Percentiles rank a stretch among this genome's conserved stretches.
phyloP scores from a whole-genome alignment of 1,140 invertebrate genomes.

The Ostrea edulis region DNA sequence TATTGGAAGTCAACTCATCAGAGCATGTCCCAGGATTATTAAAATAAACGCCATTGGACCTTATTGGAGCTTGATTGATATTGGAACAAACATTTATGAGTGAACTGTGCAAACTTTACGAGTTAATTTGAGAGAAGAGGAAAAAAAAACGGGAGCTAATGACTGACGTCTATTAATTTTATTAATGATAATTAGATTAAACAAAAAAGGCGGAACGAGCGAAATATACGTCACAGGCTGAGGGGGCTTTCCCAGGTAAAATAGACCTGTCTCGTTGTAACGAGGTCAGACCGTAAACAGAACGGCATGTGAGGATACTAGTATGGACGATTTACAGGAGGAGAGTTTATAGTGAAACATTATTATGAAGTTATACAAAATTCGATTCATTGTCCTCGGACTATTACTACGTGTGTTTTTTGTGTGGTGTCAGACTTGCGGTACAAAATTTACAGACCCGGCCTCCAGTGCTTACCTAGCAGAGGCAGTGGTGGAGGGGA shows the following conservation, averaged over 20 bases:
- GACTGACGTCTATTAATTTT: slow-evolving; percentile 28
- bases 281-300: slow-evolving; percentile 36
- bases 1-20: slow-evolving; percentile 9
- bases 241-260: slow-evolving; percentile 40
- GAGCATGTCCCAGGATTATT: background rate
- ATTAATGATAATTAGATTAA: slow-evolving; percentile 34
- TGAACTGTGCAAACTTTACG: background rate
- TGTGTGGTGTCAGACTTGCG: slow-evolving; percentile 67
- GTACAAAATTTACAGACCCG: slow-evolving; percentile 61
- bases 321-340: slow-evolving; percentile 20
- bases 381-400: slow-evolving; percentile 65
- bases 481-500: slow-evolving; percentile 56
- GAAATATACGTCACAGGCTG: slow-evolving; percentile 27
- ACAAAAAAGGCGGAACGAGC: slow-evolving; percentile 1
- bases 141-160: background rate
- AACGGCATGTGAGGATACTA: background rate
- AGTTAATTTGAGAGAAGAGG: background rate
- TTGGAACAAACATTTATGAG: background rate
- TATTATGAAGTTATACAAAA: slow-evolving; percentile 64
- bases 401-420: slow-evolving; percentile 63
- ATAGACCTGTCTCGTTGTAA: slow-evolving; percentile 29
- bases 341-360: background rate
- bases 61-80: background rate
- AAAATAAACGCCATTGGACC: background rate
- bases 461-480: slow-evolving; percentile 61